phyloP scores from a whole-genome alignment of 2,113 vertebrate genomes.

The Himantopus leucocephalus region DNA sequence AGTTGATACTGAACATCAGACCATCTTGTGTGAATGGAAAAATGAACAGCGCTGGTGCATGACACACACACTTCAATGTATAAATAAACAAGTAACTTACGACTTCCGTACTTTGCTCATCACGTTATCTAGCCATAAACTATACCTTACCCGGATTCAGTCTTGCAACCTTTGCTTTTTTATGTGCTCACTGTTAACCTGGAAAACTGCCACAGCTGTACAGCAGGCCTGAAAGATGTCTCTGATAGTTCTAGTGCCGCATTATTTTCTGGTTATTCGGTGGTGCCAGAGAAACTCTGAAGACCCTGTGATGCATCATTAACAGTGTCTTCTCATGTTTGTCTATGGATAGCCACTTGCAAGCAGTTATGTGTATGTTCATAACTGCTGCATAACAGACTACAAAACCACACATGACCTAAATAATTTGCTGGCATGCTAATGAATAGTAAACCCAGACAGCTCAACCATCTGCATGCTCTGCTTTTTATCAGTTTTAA shows the following conservation, averaged over 20 bases:
- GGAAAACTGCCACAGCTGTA: background rate
- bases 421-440: background rate
- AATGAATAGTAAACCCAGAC: background rate
- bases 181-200: background rate
- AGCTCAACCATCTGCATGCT: background rate
- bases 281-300: background rate
- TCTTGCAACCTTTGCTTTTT: background rate
- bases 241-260: background rate
- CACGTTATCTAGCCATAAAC: background rate
- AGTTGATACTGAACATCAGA: background rate
- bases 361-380: background rate
- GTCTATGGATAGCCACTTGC: background rate
- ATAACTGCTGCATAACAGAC: background rate
- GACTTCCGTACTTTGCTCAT: background rate
- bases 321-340: background rate
- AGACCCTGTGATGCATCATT: background rate
- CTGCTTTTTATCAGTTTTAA: conserved; percentile 39
- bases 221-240: background rate
- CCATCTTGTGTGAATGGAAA: background rate
- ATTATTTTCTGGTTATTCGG: background rate
- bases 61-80: background rate
- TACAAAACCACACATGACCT: background rate
- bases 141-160: background rate
- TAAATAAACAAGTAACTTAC: background rate
- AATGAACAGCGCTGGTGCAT: background rate